Evolutionary conservation across 2,888 invertebrate genomes (phyloP).

Genomic region (Tachina fera): DNA sequence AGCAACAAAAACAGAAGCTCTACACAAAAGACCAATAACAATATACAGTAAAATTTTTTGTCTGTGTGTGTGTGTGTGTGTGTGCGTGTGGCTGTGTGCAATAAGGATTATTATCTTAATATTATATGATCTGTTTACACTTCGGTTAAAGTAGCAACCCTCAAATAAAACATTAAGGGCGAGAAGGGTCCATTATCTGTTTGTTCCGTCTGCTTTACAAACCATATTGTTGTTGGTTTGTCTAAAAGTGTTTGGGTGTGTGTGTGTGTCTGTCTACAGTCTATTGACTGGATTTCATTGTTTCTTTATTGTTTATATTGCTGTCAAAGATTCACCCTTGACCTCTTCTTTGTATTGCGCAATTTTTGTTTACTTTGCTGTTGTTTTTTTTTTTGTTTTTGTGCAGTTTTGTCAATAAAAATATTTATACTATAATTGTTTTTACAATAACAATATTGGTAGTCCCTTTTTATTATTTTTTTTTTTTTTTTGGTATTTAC

Average conservation of each 20-base stretch:
- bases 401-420: slow-evolving; percentile 61
- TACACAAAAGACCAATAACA: slow-evolving; percentile 28
- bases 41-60: background rate
- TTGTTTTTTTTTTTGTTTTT: slow-evolving; percentile 39
- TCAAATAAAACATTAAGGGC: slow-evolving; percentile 20
- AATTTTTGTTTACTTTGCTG: slow-evolving; percentile 35
- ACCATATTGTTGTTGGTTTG: background rate
- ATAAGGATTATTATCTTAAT: slow-evolving; percentile 70
- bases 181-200: slow-evolving; percentile 37
- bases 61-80: background rate
- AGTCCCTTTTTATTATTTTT: background rate
- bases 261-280: slow-evolving; percentile 22
- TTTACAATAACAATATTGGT: slow-evolving; percentile 13
- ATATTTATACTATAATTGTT: slow-evolving; percentile 67
- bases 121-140: slow-evolving; percentile 71
- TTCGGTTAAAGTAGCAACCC: slow-evolving; percentile 61
- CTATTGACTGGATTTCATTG: slow-evolving; percentile 50
- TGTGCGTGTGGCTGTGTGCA: slow-evolving; percentile 39
- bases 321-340: slow-evolving; percentile 56
- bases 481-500: background rate
- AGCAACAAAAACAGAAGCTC: slow-evolving; percentile 7
- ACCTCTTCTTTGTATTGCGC: slow-evolving; percentile 38
- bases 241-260: background rate
- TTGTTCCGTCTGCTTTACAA: background rate
- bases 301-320: slow-evolving; percentile 52